phyloP scores from a whole-genome alignment of 2,113 vertebrate species.

The Carassius auratus region DNA sequence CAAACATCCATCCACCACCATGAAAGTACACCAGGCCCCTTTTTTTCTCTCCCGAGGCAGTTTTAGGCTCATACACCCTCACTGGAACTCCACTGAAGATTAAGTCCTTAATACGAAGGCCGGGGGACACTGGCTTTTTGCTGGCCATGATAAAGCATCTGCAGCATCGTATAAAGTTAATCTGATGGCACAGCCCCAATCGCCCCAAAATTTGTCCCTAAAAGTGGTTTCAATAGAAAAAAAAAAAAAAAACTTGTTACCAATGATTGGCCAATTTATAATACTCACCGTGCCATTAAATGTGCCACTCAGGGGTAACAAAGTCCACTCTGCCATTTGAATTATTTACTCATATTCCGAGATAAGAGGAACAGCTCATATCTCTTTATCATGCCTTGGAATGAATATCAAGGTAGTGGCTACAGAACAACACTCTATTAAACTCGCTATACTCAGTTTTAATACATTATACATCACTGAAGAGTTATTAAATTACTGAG shows the following conservation, averaged over 20 bases:
- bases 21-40: conserved; percentile 83
- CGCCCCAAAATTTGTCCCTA: conserved; percentile 82
- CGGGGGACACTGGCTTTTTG: conserved; percentile 49
- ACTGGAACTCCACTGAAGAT: conserved; percentile 76
- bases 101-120: conserved; percentile 77
- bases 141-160: conserved; percentile 52
- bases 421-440: neutral
- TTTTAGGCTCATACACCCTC: conserved; percentile 80
- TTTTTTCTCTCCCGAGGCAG: conserved; percentile 59
- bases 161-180: conserved; percentile 73
- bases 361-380: neutral
- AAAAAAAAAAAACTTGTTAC: neutral
- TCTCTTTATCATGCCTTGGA: conserved; percentile 13
- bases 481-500: too few relatives aligned
- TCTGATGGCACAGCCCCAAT: conserved; percentile 75
- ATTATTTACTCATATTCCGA: neutral
- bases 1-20: conserved; percentile 79
- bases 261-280: conserved; percentile 3
- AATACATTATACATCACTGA: too few relatives aligned
- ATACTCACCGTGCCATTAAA: neutral
- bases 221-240: neutral
- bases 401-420: neutral
- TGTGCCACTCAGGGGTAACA: neutral
- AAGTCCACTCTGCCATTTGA: neutral
- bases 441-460: too few relatives aligned